Evolutionary conservation across 2,797 vertebrate genomes (phyloP).

Genomic region (Aeoliscus strigatus): DNA sequence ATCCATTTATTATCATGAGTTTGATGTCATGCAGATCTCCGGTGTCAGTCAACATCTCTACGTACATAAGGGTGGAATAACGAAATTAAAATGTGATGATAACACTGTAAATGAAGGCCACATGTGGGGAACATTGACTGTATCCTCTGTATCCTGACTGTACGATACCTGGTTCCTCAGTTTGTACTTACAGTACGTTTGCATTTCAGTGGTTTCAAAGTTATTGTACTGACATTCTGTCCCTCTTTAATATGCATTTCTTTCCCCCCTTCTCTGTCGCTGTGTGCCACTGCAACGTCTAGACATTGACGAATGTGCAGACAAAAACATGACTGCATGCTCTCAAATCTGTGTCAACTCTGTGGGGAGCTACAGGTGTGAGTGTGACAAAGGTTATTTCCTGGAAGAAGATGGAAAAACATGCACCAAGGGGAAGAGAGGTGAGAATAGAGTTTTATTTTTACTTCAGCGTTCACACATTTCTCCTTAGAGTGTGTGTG

Average conservation of each 20-base stretch:
- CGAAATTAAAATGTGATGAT: too few species aligned
- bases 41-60: too few species aligned
- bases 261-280: slow-evolving; percentile 6
- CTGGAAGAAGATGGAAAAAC: slow-evolving; percentile 85
- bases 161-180: too few species aligned
- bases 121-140: too few species aligned
- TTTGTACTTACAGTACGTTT: too few species aligned
- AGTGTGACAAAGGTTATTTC: slow-evolving; percentile 84
- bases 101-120: too few species aligned
- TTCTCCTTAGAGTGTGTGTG: slow-evolving; percentile 23
- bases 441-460: slow-evolving; percentile 63
- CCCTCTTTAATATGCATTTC: slow-evolving; percentile 5
- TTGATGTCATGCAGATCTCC: too few species aligned
- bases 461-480: slow-evolving; percentile 24
- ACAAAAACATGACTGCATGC: slow-evolving; percentile 80
- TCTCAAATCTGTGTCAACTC: slow-evolving; percentile 90
- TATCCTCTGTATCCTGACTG: too few species aligned
- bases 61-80: too few species aligned
- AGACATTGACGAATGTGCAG: slow-evolving; percentile 91
- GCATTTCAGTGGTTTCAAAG: too few species aligned
- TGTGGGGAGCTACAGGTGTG: slow-evolving; percentile 88
- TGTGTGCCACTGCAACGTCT: too few species aligned
- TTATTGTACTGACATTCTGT: not conserved
- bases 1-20: too few species aligned
- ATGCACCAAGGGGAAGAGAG: slow-evolving; percentile 86